phyloP scores from a whole-genome alignment of 2,888 invertebrate species.

The Luffia ferchaultella region DNA sequence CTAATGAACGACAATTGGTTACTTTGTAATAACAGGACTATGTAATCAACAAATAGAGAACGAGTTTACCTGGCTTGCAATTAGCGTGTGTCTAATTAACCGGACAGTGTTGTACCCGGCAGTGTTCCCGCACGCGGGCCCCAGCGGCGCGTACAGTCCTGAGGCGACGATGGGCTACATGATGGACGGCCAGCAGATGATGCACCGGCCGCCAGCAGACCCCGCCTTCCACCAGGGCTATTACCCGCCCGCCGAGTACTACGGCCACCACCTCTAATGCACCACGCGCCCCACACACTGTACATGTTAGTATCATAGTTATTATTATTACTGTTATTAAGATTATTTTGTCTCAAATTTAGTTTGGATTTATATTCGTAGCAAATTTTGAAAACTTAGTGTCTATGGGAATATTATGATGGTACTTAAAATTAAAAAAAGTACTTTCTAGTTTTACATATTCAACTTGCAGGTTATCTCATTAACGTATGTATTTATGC shows the following conservation, averaged over 20 bases:
- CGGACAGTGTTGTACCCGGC: constrained; percentile 60
- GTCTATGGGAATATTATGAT: no score
- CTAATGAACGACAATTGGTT: no score
- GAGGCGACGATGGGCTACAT: constrained; percentile 96
- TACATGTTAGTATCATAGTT: constrained; percentile 45
- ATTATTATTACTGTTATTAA: not conserved
- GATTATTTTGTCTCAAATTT: no score
- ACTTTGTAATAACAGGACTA: no score
- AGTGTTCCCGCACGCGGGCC: constrained; percentile 95
- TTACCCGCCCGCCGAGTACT: constrained; percentile 92
- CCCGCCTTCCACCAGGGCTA: constrained; percentile 94
- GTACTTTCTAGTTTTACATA: no score
- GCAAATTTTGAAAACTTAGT: no score
- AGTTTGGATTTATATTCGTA: no score
- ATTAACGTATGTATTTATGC: no score
- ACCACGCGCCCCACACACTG: constrained; percentile 34
- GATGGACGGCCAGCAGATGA: constrained; percentile 98
- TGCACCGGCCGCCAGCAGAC: constrained; percentile 94
- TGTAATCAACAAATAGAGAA: no score
- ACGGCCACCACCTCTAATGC: constrained; percentile 91
- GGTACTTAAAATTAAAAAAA: no score
- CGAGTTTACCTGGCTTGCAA: no score
- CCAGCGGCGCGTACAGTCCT: constrained; percentile 95
- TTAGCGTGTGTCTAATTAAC: constrained; percentile 41
- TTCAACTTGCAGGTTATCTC: no score